Evolutionary conservation across 2,888 invertebrate species (phyloP), one percentile per base, ranked within the genome.

Genomic region (Geotrupes spiniger): DNA sequence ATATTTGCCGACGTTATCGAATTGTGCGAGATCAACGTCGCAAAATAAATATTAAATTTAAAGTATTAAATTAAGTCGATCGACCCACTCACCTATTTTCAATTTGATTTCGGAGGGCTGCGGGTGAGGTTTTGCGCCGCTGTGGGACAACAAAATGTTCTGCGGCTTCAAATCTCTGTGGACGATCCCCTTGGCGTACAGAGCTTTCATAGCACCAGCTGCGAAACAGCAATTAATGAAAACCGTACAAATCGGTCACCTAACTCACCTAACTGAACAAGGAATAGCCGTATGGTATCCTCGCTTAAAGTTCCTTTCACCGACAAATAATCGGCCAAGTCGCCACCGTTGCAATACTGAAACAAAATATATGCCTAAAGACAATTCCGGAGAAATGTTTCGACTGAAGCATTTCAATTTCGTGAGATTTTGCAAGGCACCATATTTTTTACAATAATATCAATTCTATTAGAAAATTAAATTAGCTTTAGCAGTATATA

Each of bases 151-250:
- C 53, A 99, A 78, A 69, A 99, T 98, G 76, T 99, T 99, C 78
- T 99, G 99, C 39, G 99, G 99, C 75, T 99, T 99, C 69, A 99
- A 82, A 78, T 99, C 99, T 63, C 99, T 82, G 75, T 99, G 99
- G 51, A 99, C 95, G 67, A 99, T 95, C 62, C 95, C 98, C 78
- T 97, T 98, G 59, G 88, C 91, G 77, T 95, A 91, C 59, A 99
- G 81, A 39, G 98, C 97, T 71, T 90, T 88, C 93, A 99, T 94
- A 51, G 99, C 98, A 64, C 90, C 94, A 62, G 97, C 98, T 87
- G 65, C 46, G 43, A 49, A 44, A n/a, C n/a, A n/a, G n/a, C n/a
- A n/a, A n/a, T n/a, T n/a, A n/a, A n/a, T n/a, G n/a, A n/a, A n/a
- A n/a, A n/a, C n/a, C n/a, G n/a, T n/a, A n/a, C n/a, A n/a, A n/a